Percentiles rank a stretch among this genome's conserved stretches.
phyloP scores from a whole-genome alignment of 2,797 vertebrate genomes.

The Tarsius wallacei region DNA sequence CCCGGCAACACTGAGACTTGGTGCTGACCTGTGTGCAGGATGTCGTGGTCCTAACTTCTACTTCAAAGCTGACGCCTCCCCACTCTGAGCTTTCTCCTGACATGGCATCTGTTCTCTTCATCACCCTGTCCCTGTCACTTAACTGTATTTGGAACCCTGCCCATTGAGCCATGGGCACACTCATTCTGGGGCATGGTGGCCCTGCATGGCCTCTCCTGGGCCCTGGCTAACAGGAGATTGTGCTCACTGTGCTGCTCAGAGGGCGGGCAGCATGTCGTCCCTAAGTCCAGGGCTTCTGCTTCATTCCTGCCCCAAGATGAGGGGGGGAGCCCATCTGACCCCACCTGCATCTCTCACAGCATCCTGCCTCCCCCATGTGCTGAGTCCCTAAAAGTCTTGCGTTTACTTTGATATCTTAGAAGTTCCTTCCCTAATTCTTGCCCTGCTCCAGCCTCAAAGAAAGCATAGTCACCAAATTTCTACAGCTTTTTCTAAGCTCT shows the following conservation, averaged over 20 bases:
- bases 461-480: conserved; percentile 59
- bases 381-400: background rate
- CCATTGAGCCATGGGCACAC: background rate
- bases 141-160: background rate
- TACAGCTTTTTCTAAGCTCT: background rate
- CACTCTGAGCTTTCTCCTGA: background rate
- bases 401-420: conserved; percentile 19
- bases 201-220: background rate
- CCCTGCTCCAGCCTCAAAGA: background rate
- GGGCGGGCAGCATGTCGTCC: background rate
- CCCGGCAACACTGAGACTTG: background rate
- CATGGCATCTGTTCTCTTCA: background rate
- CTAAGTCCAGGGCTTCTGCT: conserved; percentile 51
- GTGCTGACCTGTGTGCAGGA: background rate
- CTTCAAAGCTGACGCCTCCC: background rate
- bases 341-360: background rate
- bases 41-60: background rate
- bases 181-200: background rate
- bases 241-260: background rate
- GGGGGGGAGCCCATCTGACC: conserved; percentile 1
- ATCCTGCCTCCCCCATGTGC: conserved; percentile 15
- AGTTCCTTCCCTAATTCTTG: conserved; percentile 61
- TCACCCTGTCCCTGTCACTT: background rate
- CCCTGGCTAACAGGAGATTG: background rate
- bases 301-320: conserved; percentile 54